A percentile compares a stretch with the other conserved stretches of the same genome.
phyloP scores from a whole-genome alignment of 2,888 invertebrate genomes.

The Ormyrus pomaceus region DNA sequence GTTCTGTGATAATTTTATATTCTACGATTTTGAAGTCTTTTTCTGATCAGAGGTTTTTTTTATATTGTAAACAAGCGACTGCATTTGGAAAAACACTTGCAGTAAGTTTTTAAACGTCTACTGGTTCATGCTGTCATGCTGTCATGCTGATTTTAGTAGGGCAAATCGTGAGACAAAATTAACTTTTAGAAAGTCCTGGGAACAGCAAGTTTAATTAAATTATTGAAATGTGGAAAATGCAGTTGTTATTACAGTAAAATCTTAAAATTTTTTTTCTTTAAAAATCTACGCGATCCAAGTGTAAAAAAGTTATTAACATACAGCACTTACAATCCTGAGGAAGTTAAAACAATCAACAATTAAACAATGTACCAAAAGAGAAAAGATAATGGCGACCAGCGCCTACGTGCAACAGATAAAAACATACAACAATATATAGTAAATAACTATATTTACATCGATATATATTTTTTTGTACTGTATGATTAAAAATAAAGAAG shows the following conservation, averaged over 20 bases:
- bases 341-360: constrained; percentile 3
- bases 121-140: constrained; percentile 49
- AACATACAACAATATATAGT: constrained; percentile 13
- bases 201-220: neutral
- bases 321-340: constrained; percentile 14
- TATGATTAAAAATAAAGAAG: neutral
- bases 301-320: constrained; percentile 33
- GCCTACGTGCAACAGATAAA: constrained; percentile 41
- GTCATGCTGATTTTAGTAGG: constrained; percentile 24
- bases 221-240: neutral
- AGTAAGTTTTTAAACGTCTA: constrained; percentile 10
- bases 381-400: constrained; percentile 40
- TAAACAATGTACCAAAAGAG: neutral
- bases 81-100: constrained; percentile 3
- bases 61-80: constrained; percentile 32
- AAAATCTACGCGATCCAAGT: constrained; percentile 11
- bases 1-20: no score
- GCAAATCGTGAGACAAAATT: constrained; percentile 6
- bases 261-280: constrained; percentile 10
- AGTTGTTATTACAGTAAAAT: neutral
- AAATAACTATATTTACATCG: constrained; percentile 22
- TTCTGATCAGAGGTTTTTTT: no score
- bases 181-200: neutral
- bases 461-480: neutral
- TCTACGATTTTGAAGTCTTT: no score